Evolutionary conservation across 2,797 vertebrate species (phyloP).

Genomic region (Sebastes elongatus): DNA sequence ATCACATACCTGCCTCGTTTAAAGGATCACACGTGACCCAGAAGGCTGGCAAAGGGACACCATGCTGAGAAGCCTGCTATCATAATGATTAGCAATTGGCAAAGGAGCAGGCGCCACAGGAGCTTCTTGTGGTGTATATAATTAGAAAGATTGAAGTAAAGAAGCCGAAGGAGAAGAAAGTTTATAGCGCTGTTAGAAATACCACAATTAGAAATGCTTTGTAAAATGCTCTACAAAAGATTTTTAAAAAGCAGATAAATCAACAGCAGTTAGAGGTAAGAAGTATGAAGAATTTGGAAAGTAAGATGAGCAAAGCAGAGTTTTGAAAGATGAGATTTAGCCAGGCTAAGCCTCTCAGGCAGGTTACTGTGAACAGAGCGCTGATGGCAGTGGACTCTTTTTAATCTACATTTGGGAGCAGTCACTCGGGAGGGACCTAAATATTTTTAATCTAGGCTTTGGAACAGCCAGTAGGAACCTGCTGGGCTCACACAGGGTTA

Average conservation of each 20-base stretch:
- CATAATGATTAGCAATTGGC: conserved; percentile 4
- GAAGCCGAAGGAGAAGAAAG: background rate
- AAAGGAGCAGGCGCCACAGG: conserved; percentile 3
- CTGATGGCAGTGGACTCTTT: background rate
- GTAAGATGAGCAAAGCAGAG: background rate
- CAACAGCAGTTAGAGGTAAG: background rate
- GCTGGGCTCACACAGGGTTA: background rate
- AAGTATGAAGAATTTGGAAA: background rate
- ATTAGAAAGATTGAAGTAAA: background rate
- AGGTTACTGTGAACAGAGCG: background rate
- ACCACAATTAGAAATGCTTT: background rate
- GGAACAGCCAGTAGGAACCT: background rate
- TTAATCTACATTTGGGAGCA: conserved; percentile 35
- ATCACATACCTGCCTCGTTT: background rate
- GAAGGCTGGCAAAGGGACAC: background rate
- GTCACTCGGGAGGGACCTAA: background rate
- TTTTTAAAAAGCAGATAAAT: background rate
- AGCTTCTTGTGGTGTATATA: background rate
- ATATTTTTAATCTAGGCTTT: conserved; percentile 28
- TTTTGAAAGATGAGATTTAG: conserved; percentile 17
- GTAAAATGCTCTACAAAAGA: background rate
- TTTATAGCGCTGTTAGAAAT: background rate
- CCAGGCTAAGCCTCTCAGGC: conserved; percentile 1
- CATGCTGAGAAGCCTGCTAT: conserved; percentile 16
- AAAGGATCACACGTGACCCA: background rate